Conservation (phyloP, 92 coral and sea anemone genomes). For the Umimayanthus chanpuru region DNA sequence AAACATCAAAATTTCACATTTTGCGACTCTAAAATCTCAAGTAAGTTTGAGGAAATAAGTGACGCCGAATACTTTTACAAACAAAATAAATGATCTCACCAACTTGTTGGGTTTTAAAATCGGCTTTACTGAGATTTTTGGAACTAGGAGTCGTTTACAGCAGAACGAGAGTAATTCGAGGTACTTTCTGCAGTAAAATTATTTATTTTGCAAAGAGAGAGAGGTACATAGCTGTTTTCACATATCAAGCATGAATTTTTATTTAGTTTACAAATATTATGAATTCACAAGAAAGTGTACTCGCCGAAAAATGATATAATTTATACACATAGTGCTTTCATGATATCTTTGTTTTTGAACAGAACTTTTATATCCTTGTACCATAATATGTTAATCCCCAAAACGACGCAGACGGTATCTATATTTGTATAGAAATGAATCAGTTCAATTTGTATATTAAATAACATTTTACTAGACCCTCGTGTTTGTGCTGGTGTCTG, state of each 20-base stretch:
- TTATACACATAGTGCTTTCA: slow-evolving; percentile 1
- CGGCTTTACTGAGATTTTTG: background rate
- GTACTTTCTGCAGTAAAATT: background rate
- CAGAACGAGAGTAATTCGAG: background rate
- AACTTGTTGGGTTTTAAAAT: background rate
- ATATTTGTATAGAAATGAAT: slow-evolving; percentile 27
- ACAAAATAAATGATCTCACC: background rate
- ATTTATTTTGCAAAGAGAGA: slow-evolving; percentile 14
- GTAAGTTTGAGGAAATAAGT: too few species aligned
- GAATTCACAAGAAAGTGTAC: background rate
- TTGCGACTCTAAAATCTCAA: too few species aligned
- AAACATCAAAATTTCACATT: background rate
- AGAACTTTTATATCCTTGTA: slow-evolving; percentile 18
- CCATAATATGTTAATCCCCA: background rate
- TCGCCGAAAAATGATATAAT: background rate
- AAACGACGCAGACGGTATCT: background rate
- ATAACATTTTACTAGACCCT: background rate
- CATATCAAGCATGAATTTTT: background rate
- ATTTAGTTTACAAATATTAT: background rate
- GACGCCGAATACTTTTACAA: too few species aligned
- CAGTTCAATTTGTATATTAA: background rate
- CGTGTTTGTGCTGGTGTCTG: background rate
- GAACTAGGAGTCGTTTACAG: background rate
- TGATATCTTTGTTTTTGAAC: background rate
- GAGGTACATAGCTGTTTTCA: slow-evolving; percentile 9